Conservation (phyloP, 2,888 invertebrate species). For the Polymixis flavicincta region DNA sequence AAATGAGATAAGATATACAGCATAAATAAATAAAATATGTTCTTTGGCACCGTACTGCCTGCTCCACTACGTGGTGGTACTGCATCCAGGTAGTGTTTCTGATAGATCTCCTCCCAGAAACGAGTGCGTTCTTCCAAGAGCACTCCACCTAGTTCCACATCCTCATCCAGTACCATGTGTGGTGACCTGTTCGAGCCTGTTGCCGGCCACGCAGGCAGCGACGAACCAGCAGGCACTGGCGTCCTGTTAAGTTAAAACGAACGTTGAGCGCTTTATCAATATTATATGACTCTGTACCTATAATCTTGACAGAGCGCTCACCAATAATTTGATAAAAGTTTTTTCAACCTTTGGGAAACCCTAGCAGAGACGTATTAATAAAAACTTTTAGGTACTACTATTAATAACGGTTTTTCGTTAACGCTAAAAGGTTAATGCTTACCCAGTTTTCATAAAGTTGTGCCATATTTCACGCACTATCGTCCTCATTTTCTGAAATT, state of each 20-base stretch:
- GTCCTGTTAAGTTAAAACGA: background rate
- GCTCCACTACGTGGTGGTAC: background rate
- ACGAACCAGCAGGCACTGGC: background rate
- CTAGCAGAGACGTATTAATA: background rate
- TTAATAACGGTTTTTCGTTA: background rate
- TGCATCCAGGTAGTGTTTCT: background rate
- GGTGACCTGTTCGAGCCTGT: background rate
- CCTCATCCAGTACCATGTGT: background rate
- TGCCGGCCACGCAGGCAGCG: background rate
- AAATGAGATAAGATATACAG: background rate
- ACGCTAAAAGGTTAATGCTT: background rate
- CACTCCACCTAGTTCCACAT: background rate
- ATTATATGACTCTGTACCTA: background rate
- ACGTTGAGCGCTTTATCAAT: no score
- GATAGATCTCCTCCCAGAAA: background rate
- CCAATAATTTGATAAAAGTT: background rate
- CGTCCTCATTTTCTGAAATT: slow-evolving; percentile 32
- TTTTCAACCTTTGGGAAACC: no score
- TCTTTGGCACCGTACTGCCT: background rate
- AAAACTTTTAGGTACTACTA: background rate
- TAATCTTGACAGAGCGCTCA: background rate
- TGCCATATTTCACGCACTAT: slow-evolving; percentile 42
- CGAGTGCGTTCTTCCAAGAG: background rate
- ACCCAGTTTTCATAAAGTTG: slow-evolving; percentile 30
- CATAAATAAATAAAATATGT: no score